Evolutionary conservation across 2,113 vertebrate genomes (phyloP), one percentile per base, ranked within the genome.

Genomic region (Saguinus imperator): DNA sequence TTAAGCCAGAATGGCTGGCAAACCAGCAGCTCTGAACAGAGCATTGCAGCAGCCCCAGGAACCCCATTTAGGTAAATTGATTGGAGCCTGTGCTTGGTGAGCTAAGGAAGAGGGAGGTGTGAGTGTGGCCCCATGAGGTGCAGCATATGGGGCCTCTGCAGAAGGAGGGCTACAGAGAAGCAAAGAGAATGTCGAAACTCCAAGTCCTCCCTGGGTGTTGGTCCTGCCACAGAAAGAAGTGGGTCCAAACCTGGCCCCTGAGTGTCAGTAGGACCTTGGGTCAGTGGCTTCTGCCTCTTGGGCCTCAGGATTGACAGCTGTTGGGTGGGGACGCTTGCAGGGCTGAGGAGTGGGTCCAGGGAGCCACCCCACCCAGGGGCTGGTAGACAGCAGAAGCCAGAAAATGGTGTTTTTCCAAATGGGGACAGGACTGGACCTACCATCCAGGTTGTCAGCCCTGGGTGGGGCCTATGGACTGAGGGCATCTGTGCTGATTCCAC

Each of bases 31-130:
- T 98, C 97, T 73, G 48, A 97, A 96, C 94, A 94, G 85, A 98
- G 97, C 95, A 96, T 94, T 95, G 9, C 80, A 80, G 96, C 97
- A 97, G 97, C 96, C 98, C 98, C 98, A 96, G 98, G 98, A 98
- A 98, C 97, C 66, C 35, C 96, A 96, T 98, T 98, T 97, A 97
- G 98, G 97, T 88, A 98, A 97, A 98, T 96, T 98, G 98, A 98
- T 98, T 89, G 98, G 96, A 97, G 96, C 97, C 95, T 95, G 91
- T 58, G 96, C 97, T 96, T 89, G 83, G 97, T 37, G 61, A 97
- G 82, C 94, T 98, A 98, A 98, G 97, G 98, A 98, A 95, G 96
- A 97, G 45, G 96, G 89, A 96, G 98, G 98, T 23, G 89, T 98
- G 89, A 68, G 79, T 9, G 72, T 8, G 83, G 25, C 89, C 80